phyloP scores from a whole-genome alignment of 2,888 invertebrate genomes.

The Nysson spinosus region DNA sequence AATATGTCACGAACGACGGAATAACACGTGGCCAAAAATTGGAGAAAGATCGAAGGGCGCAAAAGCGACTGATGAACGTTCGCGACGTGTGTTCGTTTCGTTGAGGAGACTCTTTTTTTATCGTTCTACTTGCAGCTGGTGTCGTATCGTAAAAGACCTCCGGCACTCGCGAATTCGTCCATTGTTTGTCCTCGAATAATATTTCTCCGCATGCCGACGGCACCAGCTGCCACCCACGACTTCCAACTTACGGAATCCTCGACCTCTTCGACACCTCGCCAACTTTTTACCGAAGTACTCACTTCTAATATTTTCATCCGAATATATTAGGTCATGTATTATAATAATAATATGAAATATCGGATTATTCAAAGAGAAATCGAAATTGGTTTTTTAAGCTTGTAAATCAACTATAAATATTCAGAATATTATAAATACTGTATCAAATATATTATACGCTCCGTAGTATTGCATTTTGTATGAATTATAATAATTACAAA shows the following conservation, averaged over 20 bases:
- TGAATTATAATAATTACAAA: too few relatives aligned
- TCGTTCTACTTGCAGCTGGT: constrained; percentile 5
- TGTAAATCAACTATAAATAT: too few relatives aligned
- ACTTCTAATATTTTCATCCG: constrained; percentile 1
- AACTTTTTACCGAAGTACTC: constrained; percentile 10
- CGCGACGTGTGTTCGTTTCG: constrained; percentile 32
- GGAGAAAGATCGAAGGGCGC: too few relatives aligned
- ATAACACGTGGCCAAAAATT: too few relatives aligned
- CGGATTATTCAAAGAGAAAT: too few relatives aligned
- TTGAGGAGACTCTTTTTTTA: constrained; percentile 4
- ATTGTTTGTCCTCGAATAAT: constrained; percentile 50
- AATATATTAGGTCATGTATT: constrained; percentile 2
- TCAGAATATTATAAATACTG: too few relatives aligned
- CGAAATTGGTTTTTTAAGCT: too few relatives aligned
- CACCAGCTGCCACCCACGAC: constrained; percentile 33
- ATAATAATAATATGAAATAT: too few relatives aligned
- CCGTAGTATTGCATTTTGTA: too few relatives aligned
- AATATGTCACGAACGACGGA: too few relatives aligned
- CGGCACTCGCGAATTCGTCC: constrained; percentile 36
- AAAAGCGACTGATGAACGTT: too few relatives aligned
- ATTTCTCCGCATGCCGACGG: constrained; percentile 32
- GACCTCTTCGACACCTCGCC: background rate
- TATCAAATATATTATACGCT: too few relatives aligned
- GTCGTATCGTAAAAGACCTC: constrained; percentile 30
- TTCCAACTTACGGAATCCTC: constrained; percentile 32